Evolutionary conservation across 2,113 vertebrate species (phyloP).

Genomic region (Toxotes chatareus): DNA sequence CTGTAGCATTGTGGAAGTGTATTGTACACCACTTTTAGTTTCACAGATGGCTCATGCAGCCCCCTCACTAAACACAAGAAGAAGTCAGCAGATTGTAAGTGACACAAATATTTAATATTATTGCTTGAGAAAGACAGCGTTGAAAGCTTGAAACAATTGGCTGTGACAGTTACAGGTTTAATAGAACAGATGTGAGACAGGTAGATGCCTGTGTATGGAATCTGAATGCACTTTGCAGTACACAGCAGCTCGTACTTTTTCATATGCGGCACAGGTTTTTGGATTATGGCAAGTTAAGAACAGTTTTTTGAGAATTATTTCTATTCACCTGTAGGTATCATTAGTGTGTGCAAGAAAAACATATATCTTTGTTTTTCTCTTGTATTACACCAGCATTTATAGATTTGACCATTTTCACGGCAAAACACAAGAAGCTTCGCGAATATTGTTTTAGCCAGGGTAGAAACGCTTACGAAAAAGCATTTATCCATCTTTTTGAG

Average conservation of each 20-base stretch:
- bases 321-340: background rate
- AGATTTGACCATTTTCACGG: background rate
- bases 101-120: constrained; percentile 4
- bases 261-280: background rate
- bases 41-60: constrained; percentile 28
- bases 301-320: background rate
- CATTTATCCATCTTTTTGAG: background rate
- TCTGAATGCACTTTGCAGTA: background rate
- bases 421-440: background rate
- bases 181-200: background rate
- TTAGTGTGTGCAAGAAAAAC: background rate
- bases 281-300: background rate
- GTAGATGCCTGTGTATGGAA: background rate
- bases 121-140: background rate
- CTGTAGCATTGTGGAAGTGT: background rate
- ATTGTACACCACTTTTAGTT: background rate
- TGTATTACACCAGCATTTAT: background rate
- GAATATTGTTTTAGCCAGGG: background rate
- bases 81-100: constrained; percentile 9
- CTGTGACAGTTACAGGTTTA: background rate
- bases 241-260: background rate
- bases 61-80: constrained; percentile 6
- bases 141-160: background rate
- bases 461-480: background rate
- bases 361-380: background rate